A percentile compares a stretch with the other conserved stretches of the same genome.
Evolutionary conservation across 2,113 vertebrate species (phyloP).

Genomic region (Donacobius atricapilla): DNA sequence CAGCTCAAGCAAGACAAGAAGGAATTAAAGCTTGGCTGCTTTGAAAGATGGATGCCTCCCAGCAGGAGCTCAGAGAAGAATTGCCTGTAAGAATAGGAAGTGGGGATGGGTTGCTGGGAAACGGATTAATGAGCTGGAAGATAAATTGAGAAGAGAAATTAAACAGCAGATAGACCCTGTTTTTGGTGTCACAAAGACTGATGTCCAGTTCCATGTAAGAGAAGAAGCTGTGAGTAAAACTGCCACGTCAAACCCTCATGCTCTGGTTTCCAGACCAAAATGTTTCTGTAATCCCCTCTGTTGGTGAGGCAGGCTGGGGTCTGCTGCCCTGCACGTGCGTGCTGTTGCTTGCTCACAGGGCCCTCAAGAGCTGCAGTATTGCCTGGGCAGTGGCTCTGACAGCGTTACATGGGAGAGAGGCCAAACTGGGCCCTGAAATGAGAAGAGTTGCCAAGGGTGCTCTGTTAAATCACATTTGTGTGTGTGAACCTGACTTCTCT

Average conservation of each 20-base stretch:
- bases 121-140: slow-evolving; percentile 69
- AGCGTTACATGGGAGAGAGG: not conserved
- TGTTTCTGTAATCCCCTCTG: not conserved
- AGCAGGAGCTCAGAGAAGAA: slow-evolving; percentile 58
- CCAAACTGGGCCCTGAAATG: not conserved
- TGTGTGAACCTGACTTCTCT: not conserved
- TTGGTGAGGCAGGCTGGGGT: not conserved
- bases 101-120: slow-evolving; percentile 67
- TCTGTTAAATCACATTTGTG: not conserved
- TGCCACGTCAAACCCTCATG: not conserved
- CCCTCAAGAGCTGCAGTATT: not conserved
- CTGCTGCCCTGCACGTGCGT: fast-evolving
- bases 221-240: slow-evolving; percentile 22
- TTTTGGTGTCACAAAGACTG: slow-evolving; percentile 60
- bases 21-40: slow-evolving; percentile 65
- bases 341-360: not conserved
- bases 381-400: not conserved
- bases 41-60: slow-evolving; percentile 69
- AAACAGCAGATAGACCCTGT: slow-evolving; percentile 67
- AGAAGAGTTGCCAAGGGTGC: not conserved
- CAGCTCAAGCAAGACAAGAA: slow-evolving; percentile 56
- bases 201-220: slow-evolving; percentile 44
- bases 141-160: slow-evolving; percentile 66
- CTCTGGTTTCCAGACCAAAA: not conserved
- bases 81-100: slow-evolving; percentile 66